phyloP scores from a whole-genome alignment of 2,113 vertebrate species.

The Conger conger region DNA sequence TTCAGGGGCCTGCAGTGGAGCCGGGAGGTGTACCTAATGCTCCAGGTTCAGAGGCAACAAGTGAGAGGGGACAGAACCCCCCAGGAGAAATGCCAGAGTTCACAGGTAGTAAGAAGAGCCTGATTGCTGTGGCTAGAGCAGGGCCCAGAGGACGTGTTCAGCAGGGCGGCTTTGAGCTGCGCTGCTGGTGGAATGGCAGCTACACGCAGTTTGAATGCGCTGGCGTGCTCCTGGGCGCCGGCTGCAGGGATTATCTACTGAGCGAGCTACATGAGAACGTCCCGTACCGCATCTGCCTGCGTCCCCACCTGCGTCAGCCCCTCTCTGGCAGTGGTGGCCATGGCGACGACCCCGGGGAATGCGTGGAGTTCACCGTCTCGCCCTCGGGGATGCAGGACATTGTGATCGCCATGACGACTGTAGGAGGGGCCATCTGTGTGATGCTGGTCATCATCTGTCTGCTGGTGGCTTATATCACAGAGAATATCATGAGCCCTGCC shows the following conservation, averaged over 20 bases:
- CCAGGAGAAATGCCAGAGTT: slow-evolving; percentile 26
- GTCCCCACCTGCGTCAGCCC: slow-evolving; percentile 55
- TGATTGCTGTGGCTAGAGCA: slow-evolving; percentile 7
- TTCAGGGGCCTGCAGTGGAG: not conserved
- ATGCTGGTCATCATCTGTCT: slow-evolving; percentile 97
- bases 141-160: slow-evolving; percentile 35
- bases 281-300: slow-evolving; percentile 89
- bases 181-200: slow-evolving; percentile 94
- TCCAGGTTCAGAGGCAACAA: not conserved
- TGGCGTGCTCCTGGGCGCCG: slow-evolving; percentile 78
- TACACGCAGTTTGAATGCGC: slow-evolving; percentile 91
- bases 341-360: slow-evolving; percentile 60
- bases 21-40: slow-evolving; percentile 11
- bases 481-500: slow-evolving; percentile 85
- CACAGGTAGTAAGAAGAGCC: not conserved
- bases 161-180: slow-evolving; percentile 79
- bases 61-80: not conserved
- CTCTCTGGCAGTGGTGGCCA: not conserved
- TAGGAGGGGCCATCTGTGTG: slow-evolving; percentile 95
- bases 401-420: slow-evolving; percentile 95
- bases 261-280: slow-evolving; percentile 85
- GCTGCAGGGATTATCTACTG: slow-evolving; percentile 87
- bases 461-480: slow-evolving; percentile 95
- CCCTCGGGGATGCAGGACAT: slow-evolving; percentile 91
- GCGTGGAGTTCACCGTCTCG: slow-evolving; percentile 85